Evolutionary conservation across 2,888 invertebrate species (phyloP), one percentile per base, ranked within the genome.

Genomic region (Zootermopsis nevadensis): DNA sequence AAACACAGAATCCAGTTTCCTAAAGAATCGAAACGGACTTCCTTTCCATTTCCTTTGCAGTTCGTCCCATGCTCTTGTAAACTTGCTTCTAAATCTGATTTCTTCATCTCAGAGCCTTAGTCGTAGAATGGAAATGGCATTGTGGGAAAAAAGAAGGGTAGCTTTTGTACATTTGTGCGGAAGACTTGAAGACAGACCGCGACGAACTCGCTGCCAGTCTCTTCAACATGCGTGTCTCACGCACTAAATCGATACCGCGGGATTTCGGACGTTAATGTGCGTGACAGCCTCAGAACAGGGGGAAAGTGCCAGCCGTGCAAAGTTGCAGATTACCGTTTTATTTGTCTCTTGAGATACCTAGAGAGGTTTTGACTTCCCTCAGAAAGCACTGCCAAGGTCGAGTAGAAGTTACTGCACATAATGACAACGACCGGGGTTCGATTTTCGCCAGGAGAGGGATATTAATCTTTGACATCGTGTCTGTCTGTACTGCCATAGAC

Each of bases 151-250:
- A 19, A 24, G 53, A 4, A 12, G 27, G 60, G 60, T n/a, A n/a
- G 31, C 19, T 69, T 31, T 67, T 30, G 19, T 67, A 22, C 55
- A 1, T 6, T 7, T 19, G 69, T 33, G 69, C 15, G 22, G 24
- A 22, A 69, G 67, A 60, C 60, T 60, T 60, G 60, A 60, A 60
- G n/a, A 60, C 60, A 60, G 27, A n/a, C 48, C 55, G 6, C 60
- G n/a, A 27, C 10, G 22, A 33, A 69, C 69, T 31, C 69, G 33
- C 69, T 69, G 33, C 69, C 69, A 69, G 69, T 12, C 69, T 69
- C 69, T 33, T 69, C 69, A 33, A 15, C 4, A 69, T 69, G 69
- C 69, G 69, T 69, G 69, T 19, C 33, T 33, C 69, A 69, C 69
- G 60, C 33, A 69, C 33, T 33, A 19, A 69, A 69, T 69, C 69